Percentiles rank a stretch among this genome's conserved stretches.
Conservation (phyloP, 2,888 invertebrate species). For the Bombylius major region DNA sequence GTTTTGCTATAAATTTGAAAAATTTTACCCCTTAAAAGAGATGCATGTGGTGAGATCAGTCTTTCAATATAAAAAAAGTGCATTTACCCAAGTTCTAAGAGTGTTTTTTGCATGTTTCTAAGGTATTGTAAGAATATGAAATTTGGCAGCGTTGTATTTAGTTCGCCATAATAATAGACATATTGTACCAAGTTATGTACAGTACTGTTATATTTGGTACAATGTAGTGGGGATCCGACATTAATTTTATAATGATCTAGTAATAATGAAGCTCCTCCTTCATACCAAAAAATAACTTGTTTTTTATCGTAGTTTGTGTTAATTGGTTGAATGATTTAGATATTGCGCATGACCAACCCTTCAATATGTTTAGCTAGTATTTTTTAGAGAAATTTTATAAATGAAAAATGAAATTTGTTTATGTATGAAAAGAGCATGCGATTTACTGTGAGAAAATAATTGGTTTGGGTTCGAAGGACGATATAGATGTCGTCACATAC, state of each 20-base stretch:
- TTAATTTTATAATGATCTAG: too few species aligned
- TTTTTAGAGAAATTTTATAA: neutral
- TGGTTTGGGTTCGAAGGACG: neutral
- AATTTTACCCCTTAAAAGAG: neutral
- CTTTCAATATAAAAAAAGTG: neutral
- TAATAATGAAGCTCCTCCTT: neutral
- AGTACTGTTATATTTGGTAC: too few species aligned
- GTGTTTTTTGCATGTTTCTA: too few species aligned
- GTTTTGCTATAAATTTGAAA: neutral
- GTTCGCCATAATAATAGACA: too few species aligned
- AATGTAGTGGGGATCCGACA: too few species aligned
- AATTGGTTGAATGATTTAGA: neutral
- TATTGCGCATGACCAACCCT: neutral
- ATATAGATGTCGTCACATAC: too few species aligned
- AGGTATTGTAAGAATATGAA: neutral
- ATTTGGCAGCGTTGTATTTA: neutral
- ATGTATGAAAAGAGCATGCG: neutral
- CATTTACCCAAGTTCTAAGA: neutral
- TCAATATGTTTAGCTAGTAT: too few species aligned
- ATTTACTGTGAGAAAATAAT: neutral
- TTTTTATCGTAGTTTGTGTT: neutral
- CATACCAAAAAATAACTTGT: neutral
- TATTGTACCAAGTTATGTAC: too few species aligned
- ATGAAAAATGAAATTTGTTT: neutral
- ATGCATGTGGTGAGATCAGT: neutral